A percentile compares a stretch with the other conserved stretches of the same genome.
Conservation (phyloP, 2,113 vertebrate genomes). For the Vidua chalybeata region DNA sequence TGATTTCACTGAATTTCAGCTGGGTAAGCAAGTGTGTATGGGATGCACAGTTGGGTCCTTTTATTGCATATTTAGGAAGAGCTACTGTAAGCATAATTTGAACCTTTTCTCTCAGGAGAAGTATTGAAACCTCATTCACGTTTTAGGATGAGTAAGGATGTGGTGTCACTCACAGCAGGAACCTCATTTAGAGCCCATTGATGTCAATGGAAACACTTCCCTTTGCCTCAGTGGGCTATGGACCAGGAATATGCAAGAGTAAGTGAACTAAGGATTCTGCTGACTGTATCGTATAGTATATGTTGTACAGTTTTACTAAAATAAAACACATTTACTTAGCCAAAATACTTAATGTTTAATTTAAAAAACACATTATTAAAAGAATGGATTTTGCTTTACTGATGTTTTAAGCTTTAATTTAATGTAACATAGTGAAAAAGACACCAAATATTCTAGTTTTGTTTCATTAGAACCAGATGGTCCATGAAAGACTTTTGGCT, state of each 20-base stretch:
- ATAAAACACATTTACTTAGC: background rate
- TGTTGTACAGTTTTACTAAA: slow-evolving; percentile 4
- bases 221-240: slow-evolving; percentile 24
- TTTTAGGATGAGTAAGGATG: slow-evolving; percentile 13
- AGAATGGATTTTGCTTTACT: slow-evolving; percentile 30
- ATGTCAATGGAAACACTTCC: slow-evolving; percentile 26
- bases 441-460: slow-evolving; percentile 54
- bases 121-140: background rate
- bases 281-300: slow-evolving; percentile 10
- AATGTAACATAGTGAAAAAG: slow-evolving; percentile 43
- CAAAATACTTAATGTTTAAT: slow-evolving; percentile 15
- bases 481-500: slow-evolving; percentile 40
- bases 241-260: slow-evolving; percentile 2
- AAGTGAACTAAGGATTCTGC: slow-evolving; percentile 5
- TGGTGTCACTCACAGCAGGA: slow-evolving; percentile 5
- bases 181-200: background rate
- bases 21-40: background rate
- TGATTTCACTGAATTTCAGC: background rate
- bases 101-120: slow-evolving; percentile 5
- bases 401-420: slow-evolving; percentile 57
- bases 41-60: background rate
- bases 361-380: slow-evolving; percentile 39
- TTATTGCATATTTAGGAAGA: background rate
- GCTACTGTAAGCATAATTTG: slow-evolving; percentile 36
- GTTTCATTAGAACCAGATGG: slow-evolving; percentile 70